A percentile compares a stretch with the other conserved stretches of the same genome.
Conservation (phyloP, 2,797 vertebrate species). For the Pseudochromis fuscus region DNA sequence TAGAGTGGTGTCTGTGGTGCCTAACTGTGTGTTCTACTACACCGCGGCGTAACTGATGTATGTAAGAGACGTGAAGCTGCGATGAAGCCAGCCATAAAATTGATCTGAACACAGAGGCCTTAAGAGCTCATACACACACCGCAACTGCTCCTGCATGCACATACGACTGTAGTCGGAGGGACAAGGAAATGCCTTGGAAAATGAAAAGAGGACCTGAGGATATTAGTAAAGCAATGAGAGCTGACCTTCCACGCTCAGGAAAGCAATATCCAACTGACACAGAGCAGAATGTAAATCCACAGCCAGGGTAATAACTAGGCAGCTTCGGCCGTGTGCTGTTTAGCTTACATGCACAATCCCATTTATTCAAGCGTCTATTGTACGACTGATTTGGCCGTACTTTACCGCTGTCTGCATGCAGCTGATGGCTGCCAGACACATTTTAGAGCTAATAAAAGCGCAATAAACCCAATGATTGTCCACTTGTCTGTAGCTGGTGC, state of each 20-base stretch:
- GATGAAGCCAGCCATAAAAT: constrained; percentile 83
- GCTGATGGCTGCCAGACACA: constrained; percentile 41
- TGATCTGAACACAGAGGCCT: constrained; percentile 68
- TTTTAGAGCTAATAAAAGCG: constrained; percentile 59
- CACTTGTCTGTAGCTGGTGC: background rate
- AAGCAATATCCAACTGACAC: constrained; percentile 70
- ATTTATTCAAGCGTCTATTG: constrained; percentile 57
- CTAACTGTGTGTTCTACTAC: constrained; percentile 29
- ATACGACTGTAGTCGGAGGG: constrained; percentile 13
- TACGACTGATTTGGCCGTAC: constrained; percentile 53
- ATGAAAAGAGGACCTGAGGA: constrained; percentile 71
- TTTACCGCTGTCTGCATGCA: constrained; percentile 31
- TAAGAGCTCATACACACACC: constrained; percentile 42
- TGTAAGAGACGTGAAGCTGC: constrained; percentile 46
- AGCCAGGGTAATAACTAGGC: constrained; percentile 59
- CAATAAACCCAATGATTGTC: constrained; percentile 28
- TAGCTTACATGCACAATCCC: constrained; percentile 62
- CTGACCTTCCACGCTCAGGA: constrained; percentile 62
- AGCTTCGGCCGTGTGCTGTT: constrained; percentile 45
- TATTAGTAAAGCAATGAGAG: constrained; percentile 79
- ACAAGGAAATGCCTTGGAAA: constrained; percentile 55
- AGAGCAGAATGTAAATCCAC: constrained; percentile 71
- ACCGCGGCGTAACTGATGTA: constrained; percentile 40
- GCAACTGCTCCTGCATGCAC: constrained; percentile 23
- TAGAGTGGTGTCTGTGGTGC: constrained; percentile 3